These are phyloP conservation scores for Drosophila algonquin DNA, from an alignment of 2,888 invertebrate genomes.

Conservation along the genomic window DNA sequence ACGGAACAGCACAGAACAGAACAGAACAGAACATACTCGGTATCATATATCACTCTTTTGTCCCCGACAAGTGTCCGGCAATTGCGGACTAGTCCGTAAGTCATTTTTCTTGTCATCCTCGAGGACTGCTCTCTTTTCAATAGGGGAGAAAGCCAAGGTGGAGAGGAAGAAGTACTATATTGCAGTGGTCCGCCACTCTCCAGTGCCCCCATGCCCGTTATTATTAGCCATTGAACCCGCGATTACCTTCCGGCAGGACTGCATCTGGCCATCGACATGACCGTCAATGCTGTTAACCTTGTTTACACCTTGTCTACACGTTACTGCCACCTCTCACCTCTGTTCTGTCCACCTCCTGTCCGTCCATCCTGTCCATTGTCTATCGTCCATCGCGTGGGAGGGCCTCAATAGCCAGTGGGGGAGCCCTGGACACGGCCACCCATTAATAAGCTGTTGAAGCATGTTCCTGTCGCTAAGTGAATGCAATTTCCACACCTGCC, in stretches of 20 bases:
- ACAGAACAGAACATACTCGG: background rate
- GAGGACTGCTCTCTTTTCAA: too few species aligned
- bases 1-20: background rate
- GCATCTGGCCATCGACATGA: slow-evolving; percentile 7
- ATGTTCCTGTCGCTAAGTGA: slow-evolving; percentile 57
- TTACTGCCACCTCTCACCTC: slow-evolving; percentile 35
- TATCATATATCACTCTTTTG: slow-evolving; percentile 57
- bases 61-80: slow-evolving; percentile 10
- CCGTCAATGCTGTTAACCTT: slow-evolving; percentile 55
- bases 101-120: slow-evolving; percentile 62
- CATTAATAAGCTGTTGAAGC: slow-evolving; percentile 66
- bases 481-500: slow-evolving; percentile 57
- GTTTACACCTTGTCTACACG: slow-evolving; percentile 76
- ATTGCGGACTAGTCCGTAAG: slow-evolving; percentile 33
- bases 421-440: slow-evolving; percentile 3
- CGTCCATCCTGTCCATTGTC: background rate
- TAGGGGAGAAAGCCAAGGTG: too few species aligned
- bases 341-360: background rate
- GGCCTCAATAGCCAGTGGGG: background rate
- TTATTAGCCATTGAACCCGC: slow-evolving; percentile 47
- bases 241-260: slow-evolving; percentile 29
- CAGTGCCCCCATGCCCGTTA: slow-evolving; percentile 9
- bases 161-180: too few species aligned
- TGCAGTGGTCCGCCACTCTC: too few species aligned
- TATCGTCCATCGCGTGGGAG: background rate